A percentile compares a stretch with the other conserved stretches of the same genome.
These are phyloP conservation scores for Ashinkailepas kermadecensis DNA, from an alignment of 2,888 invertebrate species.

Conservation along the genomic window DNA sequence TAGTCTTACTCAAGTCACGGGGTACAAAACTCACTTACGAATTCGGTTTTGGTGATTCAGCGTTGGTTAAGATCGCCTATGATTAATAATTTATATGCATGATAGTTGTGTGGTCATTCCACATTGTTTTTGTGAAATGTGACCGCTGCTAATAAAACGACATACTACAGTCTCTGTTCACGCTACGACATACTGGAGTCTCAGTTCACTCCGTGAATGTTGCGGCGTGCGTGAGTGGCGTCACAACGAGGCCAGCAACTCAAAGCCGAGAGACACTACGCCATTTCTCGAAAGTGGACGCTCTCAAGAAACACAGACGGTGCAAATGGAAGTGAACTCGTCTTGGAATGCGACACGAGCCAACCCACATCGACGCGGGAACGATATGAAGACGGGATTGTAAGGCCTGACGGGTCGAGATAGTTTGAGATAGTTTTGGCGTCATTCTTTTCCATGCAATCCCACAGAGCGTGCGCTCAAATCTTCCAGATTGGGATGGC, in stretches of 20 bases:
- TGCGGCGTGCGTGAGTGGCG: background rate
- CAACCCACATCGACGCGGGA: too few relatives aligned
- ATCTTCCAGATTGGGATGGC: too few relatives aligned
- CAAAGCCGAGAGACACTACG: too few relatives aligned
- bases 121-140: background rate
- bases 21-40: background rate
- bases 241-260: background rate
- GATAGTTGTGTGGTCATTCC: background rate
- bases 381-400: too few relatives aligned
- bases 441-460: too few relatives aligned
- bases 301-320: background rate
- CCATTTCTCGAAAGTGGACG: background rate
- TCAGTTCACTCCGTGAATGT: background rate
- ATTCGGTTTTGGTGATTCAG: constrained; percentile 1
- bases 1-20: constrained; percentile 5
- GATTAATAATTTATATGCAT: constrained; percentile 16
- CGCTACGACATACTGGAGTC: background rate
- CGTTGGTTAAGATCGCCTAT: constrained; percentile 9
- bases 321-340: background rate
- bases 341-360: background rate
- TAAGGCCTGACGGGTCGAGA: too few relatives aligned
- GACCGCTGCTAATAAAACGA: constrained; percentile 1
- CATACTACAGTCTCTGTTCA: background rate
- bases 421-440: too few relatives aligned
- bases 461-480: too few relatives aligned